Evolutionary conservation across 2,113 vertebrate genomes (phyloP).

Genomic region (Cyphomyrus plagiostoma): DNA sequence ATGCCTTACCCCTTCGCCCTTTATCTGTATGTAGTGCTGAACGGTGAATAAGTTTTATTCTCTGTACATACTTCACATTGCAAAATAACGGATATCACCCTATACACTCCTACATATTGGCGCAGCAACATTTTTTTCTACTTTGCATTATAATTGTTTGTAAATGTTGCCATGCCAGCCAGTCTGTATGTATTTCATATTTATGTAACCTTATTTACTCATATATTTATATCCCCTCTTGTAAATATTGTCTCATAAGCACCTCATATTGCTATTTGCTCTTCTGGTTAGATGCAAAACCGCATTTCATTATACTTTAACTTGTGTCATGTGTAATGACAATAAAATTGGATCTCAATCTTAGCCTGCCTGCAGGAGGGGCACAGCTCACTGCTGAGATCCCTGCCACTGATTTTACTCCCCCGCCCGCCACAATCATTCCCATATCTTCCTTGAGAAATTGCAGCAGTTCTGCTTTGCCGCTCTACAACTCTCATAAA

Average conservation of each 20-base stretch:
- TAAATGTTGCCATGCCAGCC: neutral
- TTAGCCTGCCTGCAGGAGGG: neutral
- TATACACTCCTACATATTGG: neutral
- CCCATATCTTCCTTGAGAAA: neutral
- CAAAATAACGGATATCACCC: neutral
- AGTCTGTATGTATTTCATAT: neutral
- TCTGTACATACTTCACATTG: neutral
- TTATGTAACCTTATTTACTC: neutral
- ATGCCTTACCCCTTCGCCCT: neutral
- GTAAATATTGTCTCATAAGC: neutral
- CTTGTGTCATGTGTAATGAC: neutral
- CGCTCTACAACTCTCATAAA: neutral
- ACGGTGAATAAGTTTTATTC: neutral
- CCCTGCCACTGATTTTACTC: neutral
- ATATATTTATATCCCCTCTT: neutral
- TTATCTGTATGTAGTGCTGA: neutral
- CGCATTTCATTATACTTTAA: neutral
- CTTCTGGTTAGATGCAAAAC: neutral
- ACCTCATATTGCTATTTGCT: neutral
- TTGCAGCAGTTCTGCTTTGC: neutral
- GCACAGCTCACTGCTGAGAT: neutral
- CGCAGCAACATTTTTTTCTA: neutral
- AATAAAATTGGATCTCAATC: neutral
- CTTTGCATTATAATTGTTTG: neutral
- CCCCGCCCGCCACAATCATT: neutral